A percentile compares a stretch with the other conserved stretches of the same genome.
Conservation (phyloP, 53 echinoderm and acorn worm genomes). For the Henricia sp. region DNA sequence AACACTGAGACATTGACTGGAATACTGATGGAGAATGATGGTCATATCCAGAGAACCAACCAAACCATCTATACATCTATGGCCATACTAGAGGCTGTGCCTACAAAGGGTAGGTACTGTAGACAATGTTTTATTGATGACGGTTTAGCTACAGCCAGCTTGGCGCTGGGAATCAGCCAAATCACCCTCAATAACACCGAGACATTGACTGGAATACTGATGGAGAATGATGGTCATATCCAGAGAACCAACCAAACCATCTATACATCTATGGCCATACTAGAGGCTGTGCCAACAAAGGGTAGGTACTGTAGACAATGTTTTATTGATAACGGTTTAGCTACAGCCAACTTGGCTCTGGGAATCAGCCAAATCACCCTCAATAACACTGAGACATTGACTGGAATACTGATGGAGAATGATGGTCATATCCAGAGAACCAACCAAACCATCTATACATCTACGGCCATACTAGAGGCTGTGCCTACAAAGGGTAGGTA, state of each 20-base stretch:
- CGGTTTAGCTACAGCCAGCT: slow-evolving; percentile 63
- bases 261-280: slow-evolving; percentile 41
- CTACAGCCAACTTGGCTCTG: slow-evolving; percentile 62
- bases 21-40: slow-evolving; percentile 37
- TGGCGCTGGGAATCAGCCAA: slow-evolving; percentile 37
- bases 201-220: slow-evolving; percentile 32
- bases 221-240: slow-evolving; percentile 47
- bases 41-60: slow-evolving; percentile 59
- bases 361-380: slow-evolving; percentile 34
- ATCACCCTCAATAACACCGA: slow-evolving; percentile 48
- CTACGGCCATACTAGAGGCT: slow-evolving; percentile 57
- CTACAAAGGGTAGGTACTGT: no score
- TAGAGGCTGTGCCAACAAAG: slow-evolving; percentile 70
- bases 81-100: slow-evolving; percentile 65
- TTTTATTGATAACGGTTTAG: slow-evolving; percentile 62
- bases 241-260: no score
- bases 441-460: no score
- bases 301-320: no score
- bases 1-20: slow-evolving; percentile 32
- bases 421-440: slow-evolving; percentile 56
- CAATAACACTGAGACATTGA: slow-evolving; percentile 29
- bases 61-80: no score
- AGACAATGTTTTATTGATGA: no score
- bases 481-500: no score
- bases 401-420: slow-evolving; percentile 33